Percentiles rank a stretch among this genome's conserved stretches.
Conservation (phyloP, 2,113 vertebrate species). For the Rhadina sibilatrix region DNA sequence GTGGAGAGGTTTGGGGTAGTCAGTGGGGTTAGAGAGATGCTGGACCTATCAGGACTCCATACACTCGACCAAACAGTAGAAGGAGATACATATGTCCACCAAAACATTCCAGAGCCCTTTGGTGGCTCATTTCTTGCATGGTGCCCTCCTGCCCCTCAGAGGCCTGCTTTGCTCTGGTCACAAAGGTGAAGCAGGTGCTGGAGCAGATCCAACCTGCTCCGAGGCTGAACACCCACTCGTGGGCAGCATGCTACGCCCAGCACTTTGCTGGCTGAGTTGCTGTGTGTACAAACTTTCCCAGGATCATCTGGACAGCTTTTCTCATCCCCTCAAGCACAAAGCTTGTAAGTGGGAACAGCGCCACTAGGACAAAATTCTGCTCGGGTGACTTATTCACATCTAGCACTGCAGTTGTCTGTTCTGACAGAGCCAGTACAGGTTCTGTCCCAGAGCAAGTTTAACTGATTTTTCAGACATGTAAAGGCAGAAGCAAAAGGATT, state of each 20-base stretch:
- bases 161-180: background rate
- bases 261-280: background rate
- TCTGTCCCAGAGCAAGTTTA: background rate
- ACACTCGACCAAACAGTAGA: background rate
- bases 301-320: slow-evolving; percentile 28
- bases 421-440: background rate
- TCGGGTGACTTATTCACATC: background rate
- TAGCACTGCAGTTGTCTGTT: background rate
- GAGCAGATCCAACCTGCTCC: background rate
- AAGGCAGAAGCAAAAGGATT: slow-evolving; percentile 13
- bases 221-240: background rate
- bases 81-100: background rate
- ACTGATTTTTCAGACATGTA: slow-evolving; percentile 1
- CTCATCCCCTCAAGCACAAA: slow-evolving; percentile 41
- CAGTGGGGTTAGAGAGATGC: background rate
- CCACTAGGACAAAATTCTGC: slow-evolving; percentile 14
- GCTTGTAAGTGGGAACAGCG: slow-evolving; percentile 6
- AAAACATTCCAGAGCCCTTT: background rate
- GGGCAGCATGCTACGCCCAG: background rate
- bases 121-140: background rate
- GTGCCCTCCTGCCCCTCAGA: background rate
- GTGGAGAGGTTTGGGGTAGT: background rate
- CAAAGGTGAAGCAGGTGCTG: background rate
- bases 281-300: slow-evolving; percentile 42
- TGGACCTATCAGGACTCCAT: background rate